These are phyloP conservation scores for Drosophila borealis DNA, from an alignment of 2,888 invertebrate genomes.

Conservation along the genomic window DNA sequence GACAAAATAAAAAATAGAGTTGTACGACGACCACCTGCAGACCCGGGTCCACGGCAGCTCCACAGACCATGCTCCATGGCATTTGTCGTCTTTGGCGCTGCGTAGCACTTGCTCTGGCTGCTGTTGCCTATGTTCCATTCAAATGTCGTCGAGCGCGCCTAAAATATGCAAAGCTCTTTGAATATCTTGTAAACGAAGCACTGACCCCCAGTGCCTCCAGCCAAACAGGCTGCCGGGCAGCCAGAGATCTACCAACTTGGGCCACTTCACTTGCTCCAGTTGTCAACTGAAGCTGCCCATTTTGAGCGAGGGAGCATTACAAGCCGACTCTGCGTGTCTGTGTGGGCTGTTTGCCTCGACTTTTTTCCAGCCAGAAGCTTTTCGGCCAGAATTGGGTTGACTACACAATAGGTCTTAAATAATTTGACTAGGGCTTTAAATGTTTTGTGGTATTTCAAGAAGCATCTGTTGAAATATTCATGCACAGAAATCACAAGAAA, in stretches of 20 bases:
- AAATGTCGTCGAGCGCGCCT: slow-evolving; percentile 72
- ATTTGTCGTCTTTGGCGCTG: slow-evolving; percentile 54
- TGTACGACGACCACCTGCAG: slow-evolving; percentile 80
- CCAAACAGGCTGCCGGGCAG: slow-evolving; percentile 10
- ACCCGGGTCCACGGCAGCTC: slow-evolving; percentile 19
- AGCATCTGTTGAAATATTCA: too few relatives aligned
- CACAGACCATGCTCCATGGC: slow-evolving; percentile 14
- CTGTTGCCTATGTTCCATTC: slow-evolving; percentile 56
- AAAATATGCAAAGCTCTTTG: slow-evolving; percentile 79
- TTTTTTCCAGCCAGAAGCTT: slow-evolving; percentile 38
- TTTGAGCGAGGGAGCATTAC: slow-evolving; percentile 23
- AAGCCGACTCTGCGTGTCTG: slow-evolving; percentile 14
- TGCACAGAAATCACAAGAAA: too few relatives aligned
- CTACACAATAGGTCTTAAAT: slow-evolving; percentile 21
- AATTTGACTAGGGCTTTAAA: slow-evolving; percentile 6
- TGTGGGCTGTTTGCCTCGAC: slow-evolving; percentile 54
- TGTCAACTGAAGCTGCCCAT: slow-evolving; percentile 41
- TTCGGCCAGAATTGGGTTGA: slow-evolving; percentile 22
- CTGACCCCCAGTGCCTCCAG: slow-evolving; percentile 67
- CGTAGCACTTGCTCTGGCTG: slow-evolving; percentile 67
- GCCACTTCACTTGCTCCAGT: slow-evolving; percentile 64
- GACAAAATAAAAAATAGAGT: slow-evolving; percentile 80
- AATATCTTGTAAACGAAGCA: slow-evolving; percentile 71
- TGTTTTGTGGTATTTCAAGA: not conserved
- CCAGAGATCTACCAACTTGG: slow-evolving; percentile 25